These are phyloP conservation scores for Blastobasis lacticolella DNA, from an alignment of 2,888 invertebrate species.

Conservation along the genomic window DNA sequence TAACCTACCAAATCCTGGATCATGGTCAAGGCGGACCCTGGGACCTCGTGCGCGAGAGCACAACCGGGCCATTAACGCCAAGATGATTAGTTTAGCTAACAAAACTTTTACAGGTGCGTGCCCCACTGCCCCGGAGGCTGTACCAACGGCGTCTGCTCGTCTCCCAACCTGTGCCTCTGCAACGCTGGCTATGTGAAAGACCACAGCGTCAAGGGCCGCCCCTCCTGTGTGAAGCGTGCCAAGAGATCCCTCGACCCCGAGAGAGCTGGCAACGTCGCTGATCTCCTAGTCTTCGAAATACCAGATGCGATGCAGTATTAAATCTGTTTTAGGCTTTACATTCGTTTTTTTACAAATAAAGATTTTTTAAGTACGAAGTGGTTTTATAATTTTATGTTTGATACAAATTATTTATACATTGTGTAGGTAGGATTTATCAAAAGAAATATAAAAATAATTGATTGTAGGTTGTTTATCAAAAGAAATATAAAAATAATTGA, in stretches of 20 bases:
- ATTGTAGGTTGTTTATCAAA: no score
- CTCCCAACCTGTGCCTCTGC: slow-evolving; percentile 83
- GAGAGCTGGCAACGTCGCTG: slow-evolving; percentile 17
- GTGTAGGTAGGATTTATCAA: no score
- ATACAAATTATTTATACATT: no score
- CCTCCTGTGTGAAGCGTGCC: slow-evolving; percentile 73
- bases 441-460: no score
- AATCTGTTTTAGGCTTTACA: not conserved
- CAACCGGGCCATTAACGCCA: no score
- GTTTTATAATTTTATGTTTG: no score
- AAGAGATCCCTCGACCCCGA: slow-evolving; percentile 33
- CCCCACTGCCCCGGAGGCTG: slow-evolving; percentile 82
- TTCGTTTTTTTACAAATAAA: not conserved
- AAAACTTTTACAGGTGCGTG: slow-evolving; percentile 53
- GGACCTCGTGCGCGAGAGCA: no score
- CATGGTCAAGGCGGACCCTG: no score
- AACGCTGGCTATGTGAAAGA: slow-evolving; percentile 80
- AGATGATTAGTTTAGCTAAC: no score
- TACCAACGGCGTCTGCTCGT: slow-evolving; percentile 81
- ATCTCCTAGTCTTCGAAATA: slow-evolving; percentile 28
- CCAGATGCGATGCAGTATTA: slow-evolving; percentile 17
- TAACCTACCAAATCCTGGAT: no score
- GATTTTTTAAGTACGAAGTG: no score
- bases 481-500: no score
- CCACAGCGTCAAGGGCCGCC: slow-evolving; percentile 75